Evolutionary conservation across 2,888 invertebrate genomes (phyloP), one percentile per base, ranked within the genome.

Genomic region (Diaperis boleti): DNA sequence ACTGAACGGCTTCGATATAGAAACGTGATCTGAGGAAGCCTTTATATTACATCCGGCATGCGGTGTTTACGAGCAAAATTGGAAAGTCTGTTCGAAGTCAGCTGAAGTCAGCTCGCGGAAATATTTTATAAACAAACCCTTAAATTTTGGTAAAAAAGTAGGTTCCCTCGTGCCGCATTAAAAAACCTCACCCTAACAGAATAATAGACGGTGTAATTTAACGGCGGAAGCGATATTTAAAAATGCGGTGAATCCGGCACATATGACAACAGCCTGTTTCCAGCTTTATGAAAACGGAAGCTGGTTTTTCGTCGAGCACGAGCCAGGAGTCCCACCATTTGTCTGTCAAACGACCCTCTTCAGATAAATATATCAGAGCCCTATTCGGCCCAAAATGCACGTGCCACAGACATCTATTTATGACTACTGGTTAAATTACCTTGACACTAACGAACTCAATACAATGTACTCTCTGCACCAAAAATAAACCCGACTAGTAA

Each of bases 281-380:
- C 80, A 79, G 79, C 77, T 81, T 81, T 80, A 73, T 79, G 80
- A 78, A 81, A 81, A 80, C 81, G 80, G 81, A 81, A 80, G 78
- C 77, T 65, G 73, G 69, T 72, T 49, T 56, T 62, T 50, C 74
- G 71, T 72, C 71, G 72, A 74, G 75, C 78, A 78, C 78, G 79
- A 77, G 79, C 76, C 76, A 66, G 55, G 66, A 74, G 71, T 72
- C 70, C 69, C 70, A 72, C 78, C 79, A 80, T 81, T 80, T 80
- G 80, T 81, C 80, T 79, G 79, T 79, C 79, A 78, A 66, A 71
- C 75, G 72, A 73, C 71, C 75, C 75, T 54, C 76, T 71, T 65
- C 72, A 76, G 74, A 78, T 77, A 78, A 75, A 78, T 78, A 77
- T 76, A 78, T 77, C 75, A 74, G 44, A 26, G 74, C 77, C 78